phyloP scores from a whole-genome alignment of 2,888 invertebrate genomes.

The Callosobruchus maculatus region DNA sequence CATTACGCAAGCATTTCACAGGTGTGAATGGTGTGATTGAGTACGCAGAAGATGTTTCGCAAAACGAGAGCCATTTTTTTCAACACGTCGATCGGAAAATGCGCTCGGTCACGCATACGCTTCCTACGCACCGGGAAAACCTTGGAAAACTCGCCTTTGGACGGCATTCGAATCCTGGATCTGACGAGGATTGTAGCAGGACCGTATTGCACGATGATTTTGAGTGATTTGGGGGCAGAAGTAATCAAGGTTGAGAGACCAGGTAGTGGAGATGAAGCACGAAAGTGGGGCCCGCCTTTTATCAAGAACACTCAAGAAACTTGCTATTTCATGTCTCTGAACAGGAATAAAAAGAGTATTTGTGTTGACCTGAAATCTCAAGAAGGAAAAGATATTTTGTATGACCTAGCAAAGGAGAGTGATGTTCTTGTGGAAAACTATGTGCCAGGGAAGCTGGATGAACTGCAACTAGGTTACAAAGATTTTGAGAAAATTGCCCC shows the following conservation, averaged over 20 bases:
- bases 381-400: conserved; percentile 62
- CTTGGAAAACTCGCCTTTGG: conserved; percentile 55
- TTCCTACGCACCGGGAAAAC: not conserved
- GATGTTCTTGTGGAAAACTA: conserved; percentile 94
- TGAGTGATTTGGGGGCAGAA: conserved; percentile 91
- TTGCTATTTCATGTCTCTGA: conserved; percentile 82
- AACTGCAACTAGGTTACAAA: conserved; percentile 77
- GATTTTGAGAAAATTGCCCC: conserved; percentile 68
- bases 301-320: conserved; percentile 60
- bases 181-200: conserved; percentile 88
- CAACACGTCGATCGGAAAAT: not conserved
- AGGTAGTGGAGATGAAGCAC: conserved; percentile 78
- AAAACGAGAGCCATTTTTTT: conserved; percentile 7
- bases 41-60: conserved; percentile 11
- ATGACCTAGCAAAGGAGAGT: conserved; percentile 69
- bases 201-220: conserved; percentile 90
- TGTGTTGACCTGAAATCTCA: conserved; percentile 77
- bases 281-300: conserved; percentile 94
- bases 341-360: conserved; percentile 92
- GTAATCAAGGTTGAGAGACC: conserved; percentile 89
- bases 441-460: conserved; percentile 81
- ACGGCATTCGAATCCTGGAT: conserved; percentile 72
- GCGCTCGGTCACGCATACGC: not conserved
- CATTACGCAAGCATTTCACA: not conserved
- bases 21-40: not conserved